phyloP scores from a whole-genome alignment of 64 coral and sea anemone genomes.

The Montipora sp. region DNA sequence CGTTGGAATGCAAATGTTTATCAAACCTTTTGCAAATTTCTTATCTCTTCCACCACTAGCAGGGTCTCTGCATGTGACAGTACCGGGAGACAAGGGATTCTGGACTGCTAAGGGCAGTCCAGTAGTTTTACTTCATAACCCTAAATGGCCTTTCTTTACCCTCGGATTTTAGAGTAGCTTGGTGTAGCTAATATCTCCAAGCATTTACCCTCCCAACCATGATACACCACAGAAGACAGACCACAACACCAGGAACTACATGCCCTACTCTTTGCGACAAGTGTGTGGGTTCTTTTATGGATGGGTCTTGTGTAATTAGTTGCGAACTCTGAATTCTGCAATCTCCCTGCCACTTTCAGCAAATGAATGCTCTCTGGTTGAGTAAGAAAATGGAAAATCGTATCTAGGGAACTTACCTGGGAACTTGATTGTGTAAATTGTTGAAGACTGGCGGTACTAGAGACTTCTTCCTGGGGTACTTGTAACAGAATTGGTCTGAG shows the following conservation, averaged over 20 bases:
- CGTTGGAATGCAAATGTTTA: too few relatives aligned
- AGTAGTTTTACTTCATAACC: not conserved
- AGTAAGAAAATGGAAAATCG: not conserved
- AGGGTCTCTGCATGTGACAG: not conserved
- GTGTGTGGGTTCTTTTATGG: too few relatives aligned
- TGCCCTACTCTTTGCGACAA: too few relatives aligned
- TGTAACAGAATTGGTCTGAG: conserved; percentile 6
- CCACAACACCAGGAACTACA: too few relatives aligned
- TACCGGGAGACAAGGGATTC: not conserved
- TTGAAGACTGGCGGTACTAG: not conserved
- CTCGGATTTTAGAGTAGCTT: too few relatives aligned
- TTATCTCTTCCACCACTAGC: not conserved
- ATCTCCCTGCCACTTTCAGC: conserved; percentile 1
- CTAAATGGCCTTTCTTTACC: not conserved
- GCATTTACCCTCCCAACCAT: too few relatives aligned
- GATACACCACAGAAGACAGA: too few relatives aligned
- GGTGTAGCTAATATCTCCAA: too few relatives aligned
- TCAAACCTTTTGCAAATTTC: not conserved
- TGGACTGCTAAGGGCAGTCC: not conserved
- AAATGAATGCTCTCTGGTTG: not conserved
- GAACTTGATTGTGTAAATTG: not conserved
- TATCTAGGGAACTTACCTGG: not conserved
- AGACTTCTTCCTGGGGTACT: not conserved
- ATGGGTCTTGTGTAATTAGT: not conserved
- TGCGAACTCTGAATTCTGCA: not conserved